Evolutionary conservation across 2,113 vertebrate species (phyloP).

Genomic region (Tachycineta bicolor): DNA sequence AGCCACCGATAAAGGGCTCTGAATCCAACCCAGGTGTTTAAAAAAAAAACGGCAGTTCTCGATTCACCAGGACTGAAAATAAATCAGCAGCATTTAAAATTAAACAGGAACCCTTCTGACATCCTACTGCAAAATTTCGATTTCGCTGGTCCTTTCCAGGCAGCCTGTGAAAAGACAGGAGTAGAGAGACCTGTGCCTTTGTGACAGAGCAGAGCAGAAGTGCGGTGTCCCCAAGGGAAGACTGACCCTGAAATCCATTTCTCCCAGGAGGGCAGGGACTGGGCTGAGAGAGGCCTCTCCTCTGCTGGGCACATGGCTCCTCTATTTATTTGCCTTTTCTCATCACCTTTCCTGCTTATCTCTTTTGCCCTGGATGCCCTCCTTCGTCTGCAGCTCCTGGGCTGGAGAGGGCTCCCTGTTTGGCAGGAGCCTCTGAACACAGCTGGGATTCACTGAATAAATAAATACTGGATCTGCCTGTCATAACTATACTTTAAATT

Average conservation of each 20-base stretch:
- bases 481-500: constrained; percentile 63
- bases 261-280: neutral
- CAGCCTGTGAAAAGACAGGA: neutral
- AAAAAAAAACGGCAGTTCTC: neutral
- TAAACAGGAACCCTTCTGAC: neutral
- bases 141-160: neutral
- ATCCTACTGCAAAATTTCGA: neutral
- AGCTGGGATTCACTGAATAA: constrained; percentile 49
- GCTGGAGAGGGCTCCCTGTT: neutral
- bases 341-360: constrained; percentile 8
- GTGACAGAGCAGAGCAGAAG: neutral
- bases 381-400: constrained; percentile 13
- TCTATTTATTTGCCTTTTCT: constrained; percentile 1
- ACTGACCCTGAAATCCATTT: neutral
- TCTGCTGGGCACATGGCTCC: neutral
- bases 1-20: neutral
- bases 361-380: constrained; percentile 32
- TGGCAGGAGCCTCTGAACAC: constrained; percentile 14
- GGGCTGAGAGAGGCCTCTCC: accelerated
- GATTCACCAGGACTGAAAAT: neutral
- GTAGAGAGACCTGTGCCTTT: neutral
- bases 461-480: constrained; percentile 39
- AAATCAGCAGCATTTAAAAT: neutral
- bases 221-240: neutral
- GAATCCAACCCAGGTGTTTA: neutral